phyloP scores from a whole-genome alignment of 2,888 invertebrate species.

The Abscondita cerata region DNA sequence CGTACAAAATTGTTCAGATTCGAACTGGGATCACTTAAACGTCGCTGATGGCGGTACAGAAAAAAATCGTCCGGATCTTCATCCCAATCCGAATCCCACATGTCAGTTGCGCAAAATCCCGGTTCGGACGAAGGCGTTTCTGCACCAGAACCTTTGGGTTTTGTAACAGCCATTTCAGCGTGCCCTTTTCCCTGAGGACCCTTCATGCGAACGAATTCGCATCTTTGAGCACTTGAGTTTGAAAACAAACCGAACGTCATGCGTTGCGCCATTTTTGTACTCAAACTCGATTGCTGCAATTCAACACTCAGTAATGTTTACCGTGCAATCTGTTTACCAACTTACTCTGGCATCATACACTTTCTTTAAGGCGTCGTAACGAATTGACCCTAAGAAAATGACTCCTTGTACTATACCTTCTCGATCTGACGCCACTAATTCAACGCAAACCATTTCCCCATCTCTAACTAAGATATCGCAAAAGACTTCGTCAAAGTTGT shows the following conservation, averaged over 20 bases:
- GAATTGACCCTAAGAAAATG: constrained; percentile 95
- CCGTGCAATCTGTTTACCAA: not conserved
- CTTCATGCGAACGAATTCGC: constrained; percentile 98
- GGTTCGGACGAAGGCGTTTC: constrained; percentile 95
- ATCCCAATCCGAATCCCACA: constrained; percentile 91
- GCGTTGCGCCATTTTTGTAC: constrained; percentile 93
- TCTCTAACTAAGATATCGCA: constrained; percentile 96
- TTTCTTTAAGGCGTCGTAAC: constrained; percentile 96
- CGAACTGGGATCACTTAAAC: constrained; percentile 92
- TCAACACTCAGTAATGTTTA: not conserved
- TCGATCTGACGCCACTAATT: constrained; percentile 91
- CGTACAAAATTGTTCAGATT: constrained; percentile 86
- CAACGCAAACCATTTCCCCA: constrained; percentile 99
- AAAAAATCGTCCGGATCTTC: constrained; percentile 87
- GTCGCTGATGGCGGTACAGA: constrained; percentile 75
- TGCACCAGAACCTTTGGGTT: constrained; percentile 88
- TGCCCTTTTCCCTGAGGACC: constrained; percentile 96
- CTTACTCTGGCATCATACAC: constrained; percentile 95
- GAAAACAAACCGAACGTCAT: constrained; percentile 94
- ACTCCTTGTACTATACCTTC: constrained; percentile 88
- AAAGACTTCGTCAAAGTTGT: constrained; percentile 99
- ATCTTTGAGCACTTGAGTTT: constrained; percentile 76
- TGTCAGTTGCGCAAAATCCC: constrained; percentile 81
- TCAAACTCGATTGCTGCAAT: constrained; percentile 85
- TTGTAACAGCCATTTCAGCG: constrained; percentile 97